Evolutionary conservation across 2,113 vertebrate species (phyloP).

Genomic region (Pedionomus torquatus): DNA sequence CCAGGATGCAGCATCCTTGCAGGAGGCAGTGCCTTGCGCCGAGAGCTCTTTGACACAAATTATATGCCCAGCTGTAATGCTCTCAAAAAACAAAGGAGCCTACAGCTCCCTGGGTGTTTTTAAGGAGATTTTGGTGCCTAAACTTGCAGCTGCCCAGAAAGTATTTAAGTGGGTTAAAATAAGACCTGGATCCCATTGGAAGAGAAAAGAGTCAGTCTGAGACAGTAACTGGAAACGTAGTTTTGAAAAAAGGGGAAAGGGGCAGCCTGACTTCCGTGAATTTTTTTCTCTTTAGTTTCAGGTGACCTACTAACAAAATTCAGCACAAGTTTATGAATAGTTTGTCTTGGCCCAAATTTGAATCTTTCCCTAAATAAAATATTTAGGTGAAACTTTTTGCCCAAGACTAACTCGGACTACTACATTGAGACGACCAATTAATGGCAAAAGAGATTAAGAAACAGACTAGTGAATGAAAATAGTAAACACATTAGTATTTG

Average conservation of each 20-base stretch:
- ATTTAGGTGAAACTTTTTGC: neutral
- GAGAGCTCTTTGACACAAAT: neutral
- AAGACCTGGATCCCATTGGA: conserved; percentile 9
- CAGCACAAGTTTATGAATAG: conserved; percentile 32
- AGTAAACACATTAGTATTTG: neutral
- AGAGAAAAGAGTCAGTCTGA: neutral
- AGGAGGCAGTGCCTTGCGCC: neutral
- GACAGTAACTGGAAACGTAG: neutral
- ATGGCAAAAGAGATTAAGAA: neutral
- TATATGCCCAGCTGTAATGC: neutral
- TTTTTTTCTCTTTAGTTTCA: neutral
- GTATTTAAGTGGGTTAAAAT: conserved; percentile 31
- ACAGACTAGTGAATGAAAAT: neutral
- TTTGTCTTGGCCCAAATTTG: conserved; percentile 41
- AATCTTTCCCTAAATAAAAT: conserved; percentile 20
- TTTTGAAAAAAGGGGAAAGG: neutral
- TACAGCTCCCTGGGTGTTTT: neutral
- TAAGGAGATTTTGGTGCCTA: neutral
- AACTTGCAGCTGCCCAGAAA: neutral
- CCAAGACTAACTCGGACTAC: neutral
- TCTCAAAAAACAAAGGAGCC: neutral
- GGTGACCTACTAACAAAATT: conserved; percentile 49
- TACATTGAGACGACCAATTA: neutral
- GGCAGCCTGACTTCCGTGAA: neutral
- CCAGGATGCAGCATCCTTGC: neutral